Base-by-base conservation (phyloP, 2,888 invertebrate species). In the Zelleria hepariella region DNA sequence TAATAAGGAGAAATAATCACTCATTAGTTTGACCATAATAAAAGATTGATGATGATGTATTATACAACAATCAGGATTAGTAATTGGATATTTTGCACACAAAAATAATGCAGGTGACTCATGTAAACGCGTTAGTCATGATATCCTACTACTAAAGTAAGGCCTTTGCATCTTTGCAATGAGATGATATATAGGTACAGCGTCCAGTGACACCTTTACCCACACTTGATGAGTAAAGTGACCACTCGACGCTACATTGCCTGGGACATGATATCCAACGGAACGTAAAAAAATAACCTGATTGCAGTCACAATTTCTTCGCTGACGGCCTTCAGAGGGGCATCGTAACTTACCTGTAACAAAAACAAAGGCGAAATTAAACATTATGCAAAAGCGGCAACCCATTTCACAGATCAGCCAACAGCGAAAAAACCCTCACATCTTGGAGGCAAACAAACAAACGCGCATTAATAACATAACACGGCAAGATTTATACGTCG, bases 381-480 rank as follows among this genome's bases (percentile, higher is more conserved):
- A 42, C 32, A 42, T 42, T 42, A 42, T 15, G 32, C 32, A 42
- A 42, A 42, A 42, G 15, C 15, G 15, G 32, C 32, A 42, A 42
- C 32, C 32, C 32, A 42, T 42, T 42, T 42, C 32, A 42, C 32
- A 42, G 32, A 42, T 42, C 32, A 42, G 32, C 32, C 32, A 42
- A 42, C 32, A 42, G 32, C 32, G 32, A 42, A 42, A 42, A 42
- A 42, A 42, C 32, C 32, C 32, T 42, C 32, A 10, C 32, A 42
- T 42, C 32, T 42, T 42, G 15, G 32, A 42, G 32, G 24, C 10
- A 24, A 53, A 53, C 23, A 53, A 53, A 53, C 53, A 53, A 53
- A 53, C 21, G 51, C 55, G 20, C 55, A 55, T 55, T 55, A 55
- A 55, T 55, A 81, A 63, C 65, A 67, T 77, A 72, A 74, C 73